Percentiles rank a stretch among this genome's conserved stretches.
Conservation (phyloP, 2,113 vertebrate species). For the Microcebus griseorufus region DNA sequence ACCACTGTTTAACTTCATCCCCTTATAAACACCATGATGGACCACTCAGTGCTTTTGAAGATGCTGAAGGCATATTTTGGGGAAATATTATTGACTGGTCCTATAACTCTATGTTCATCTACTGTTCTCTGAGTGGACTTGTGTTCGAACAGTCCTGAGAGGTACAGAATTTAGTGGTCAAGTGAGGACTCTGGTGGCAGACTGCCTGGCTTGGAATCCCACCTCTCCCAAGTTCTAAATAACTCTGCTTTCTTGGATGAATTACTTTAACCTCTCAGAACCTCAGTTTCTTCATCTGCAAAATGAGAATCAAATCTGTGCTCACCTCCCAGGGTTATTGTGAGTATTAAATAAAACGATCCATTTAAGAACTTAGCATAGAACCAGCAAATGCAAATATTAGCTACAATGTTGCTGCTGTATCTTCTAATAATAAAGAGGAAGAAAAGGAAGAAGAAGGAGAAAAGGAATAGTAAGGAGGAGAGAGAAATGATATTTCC, state of each 20-base stretch:
- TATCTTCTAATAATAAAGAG: not conserved
- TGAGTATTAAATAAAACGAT: not conserved
- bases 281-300: conserved; percentile 36
- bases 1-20: not conserved
- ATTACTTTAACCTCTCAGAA: not conserved
- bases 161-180: not conserved
- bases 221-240: not conserved
- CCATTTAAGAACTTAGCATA: not conserved
- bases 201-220: not conserved
- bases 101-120: not conserved
- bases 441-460: not conserved
- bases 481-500: not conserved
- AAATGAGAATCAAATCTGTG: not conserved
- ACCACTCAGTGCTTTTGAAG: not conserved
- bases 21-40: not conserved
- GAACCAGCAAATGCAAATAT: not conserved
- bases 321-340: not conserved
- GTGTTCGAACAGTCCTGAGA: not conserved
- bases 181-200: not conserved
- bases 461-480: no score
- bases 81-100: not conserved
- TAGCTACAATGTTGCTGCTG: not conserved
- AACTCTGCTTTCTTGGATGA: not conserved
- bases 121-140: not conserved
- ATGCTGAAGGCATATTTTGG: not conserved